Evolutionary conservation across 1,140 invertebrate genomes (phyloP).

Genomic region (Reticulitermes speratus): DNA sequence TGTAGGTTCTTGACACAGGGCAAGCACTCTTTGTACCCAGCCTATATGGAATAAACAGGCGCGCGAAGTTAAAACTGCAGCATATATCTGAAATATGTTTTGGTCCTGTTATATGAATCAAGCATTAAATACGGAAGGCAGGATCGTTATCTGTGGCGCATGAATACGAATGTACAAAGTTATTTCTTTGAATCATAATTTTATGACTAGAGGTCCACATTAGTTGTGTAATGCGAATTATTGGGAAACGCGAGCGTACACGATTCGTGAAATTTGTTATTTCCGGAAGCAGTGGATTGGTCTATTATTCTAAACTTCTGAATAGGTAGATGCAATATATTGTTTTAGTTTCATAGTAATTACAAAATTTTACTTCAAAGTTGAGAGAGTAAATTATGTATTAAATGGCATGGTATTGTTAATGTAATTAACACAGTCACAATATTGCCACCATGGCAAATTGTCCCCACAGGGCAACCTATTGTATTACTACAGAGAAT

Average conservation of each 20-base stretch:
- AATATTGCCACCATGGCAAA: neutral
- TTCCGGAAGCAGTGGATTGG: neutral
- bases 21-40: no score
- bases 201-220: no score
- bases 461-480: conserved; percentile 12
- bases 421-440: neutral
- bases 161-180: neutral
- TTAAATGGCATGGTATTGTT: conserved; percentile 19
- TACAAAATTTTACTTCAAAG: conserved; percentile 14
- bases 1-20: no score
- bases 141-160: neutral
- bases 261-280: neutral
- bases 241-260: neutral
- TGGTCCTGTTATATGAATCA: no score
- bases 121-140: no score
- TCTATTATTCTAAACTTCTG: neutral
- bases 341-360: neutral
- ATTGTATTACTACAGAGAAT: neutral
- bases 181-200: neutral
- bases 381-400: conserved; percentile 17
- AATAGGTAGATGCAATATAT: neutral
- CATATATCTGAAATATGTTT: no score
- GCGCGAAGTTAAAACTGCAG: no score
- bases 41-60: no score
- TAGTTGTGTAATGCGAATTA: neutral